Evolutionary conservation across 2,888 invertebrate genomes (phyloP), one percentile per base, ranked within the genome.

Genomic region (Standfussiana lucernea): DNA sequence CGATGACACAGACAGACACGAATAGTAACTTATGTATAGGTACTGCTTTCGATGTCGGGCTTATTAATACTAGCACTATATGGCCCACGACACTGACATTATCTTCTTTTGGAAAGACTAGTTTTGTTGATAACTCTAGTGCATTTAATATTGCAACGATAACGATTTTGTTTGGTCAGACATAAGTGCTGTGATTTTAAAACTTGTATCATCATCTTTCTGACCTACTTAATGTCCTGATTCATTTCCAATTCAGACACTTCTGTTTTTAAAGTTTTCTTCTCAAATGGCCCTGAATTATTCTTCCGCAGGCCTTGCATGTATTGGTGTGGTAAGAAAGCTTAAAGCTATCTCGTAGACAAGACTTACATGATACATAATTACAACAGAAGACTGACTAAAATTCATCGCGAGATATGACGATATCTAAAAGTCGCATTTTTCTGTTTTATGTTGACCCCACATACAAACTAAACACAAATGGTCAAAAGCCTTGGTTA

Each of bases 21-120:
- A 21, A 56, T 15, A 28, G 6, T 6, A 50, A 24, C 8, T 7
- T 6, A 21, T 50, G 21, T 32, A 59, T 59, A 35, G 35, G 2
- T 62, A 64, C 37, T 56, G 53, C 66, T 71, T 72, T 65, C 37
- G 66, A 37, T 73, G 50, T 66, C 37, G 72, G n/a, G 47, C 67
- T 71, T 65, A 72, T 71, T 50, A 85, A 77, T 65, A 47, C 47
- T 15, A 2, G 28, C 28, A 42, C 61, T 13, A 62, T 81, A 79
- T 67, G 84, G 84, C 28, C 81, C 76, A 28, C 32, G 86, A 56
- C 86, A 84, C 86, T 86, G 86, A 86, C 84, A 73, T 86, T 86
- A 76, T 64, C 84, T 81, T 11, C 15, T 53, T 79, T 74, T 71
- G 87, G 86, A 10, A 32, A 81, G 0, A 86, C 86, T 8, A 68